These are phyloP conservation scores for Danio kyathit DNA, from an alignment of 2,797 vertebrate species.

Conservation along the genomic window DNA sequence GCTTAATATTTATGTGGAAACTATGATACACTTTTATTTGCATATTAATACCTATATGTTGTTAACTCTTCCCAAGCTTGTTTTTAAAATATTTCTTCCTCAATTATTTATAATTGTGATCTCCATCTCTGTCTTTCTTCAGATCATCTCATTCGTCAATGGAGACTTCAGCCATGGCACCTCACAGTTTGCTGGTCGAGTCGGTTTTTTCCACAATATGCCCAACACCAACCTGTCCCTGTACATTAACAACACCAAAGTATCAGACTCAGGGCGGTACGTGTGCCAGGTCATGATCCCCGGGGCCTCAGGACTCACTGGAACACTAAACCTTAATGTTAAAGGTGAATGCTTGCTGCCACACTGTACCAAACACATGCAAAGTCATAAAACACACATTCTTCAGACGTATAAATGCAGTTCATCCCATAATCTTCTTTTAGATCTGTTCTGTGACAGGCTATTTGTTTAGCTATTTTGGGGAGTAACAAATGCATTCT, in stretches of 20 bases:
- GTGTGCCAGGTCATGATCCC: constrained; percentile 77
- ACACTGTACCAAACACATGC: not conserved
- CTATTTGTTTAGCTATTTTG: too few relatives aligned
- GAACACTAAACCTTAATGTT: constrained; percentile 72
- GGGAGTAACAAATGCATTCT: too few relatives aligned
- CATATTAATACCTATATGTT: not conserved
- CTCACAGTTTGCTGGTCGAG: constrained; percentile 68
- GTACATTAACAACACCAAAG: constrained; percentile 81
- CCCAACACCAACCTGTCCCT: constrained; percentile 80
- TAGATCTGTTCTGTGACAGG: not conserved
- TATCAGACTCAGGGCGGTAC: constrained; percentile 86
- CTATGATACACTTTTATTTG: too few relatives aligned
- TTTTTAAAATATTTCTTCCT: not conserved
- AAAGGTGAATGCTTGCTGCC: constrained; percentile 65
- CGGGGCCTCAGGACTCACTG: rapidly evolving
- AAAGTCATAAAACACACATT: not conserved
- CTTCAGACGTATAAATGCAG: not conserved
- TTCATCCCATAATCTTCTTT: constrained; percentile 1
- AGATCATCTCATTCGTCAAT: constrained; percentile 83
- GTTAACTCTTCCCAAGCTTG: too few relatives aligned
- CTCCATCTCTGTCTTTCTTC: constrained; percentile 26
- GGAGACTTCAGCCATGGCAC: constrained; percentile 45
- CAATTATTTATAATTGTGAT: not conserved
- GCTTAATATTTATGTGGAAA: too few relatives aligned
- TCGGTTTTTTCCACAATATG: constrained; percentile 74